These are phyloP conservation scores for Tetranychus truncatus DNA, from an alignment of 2,888 invertebrate genomes.

Conservation along the genomic window DNA sequence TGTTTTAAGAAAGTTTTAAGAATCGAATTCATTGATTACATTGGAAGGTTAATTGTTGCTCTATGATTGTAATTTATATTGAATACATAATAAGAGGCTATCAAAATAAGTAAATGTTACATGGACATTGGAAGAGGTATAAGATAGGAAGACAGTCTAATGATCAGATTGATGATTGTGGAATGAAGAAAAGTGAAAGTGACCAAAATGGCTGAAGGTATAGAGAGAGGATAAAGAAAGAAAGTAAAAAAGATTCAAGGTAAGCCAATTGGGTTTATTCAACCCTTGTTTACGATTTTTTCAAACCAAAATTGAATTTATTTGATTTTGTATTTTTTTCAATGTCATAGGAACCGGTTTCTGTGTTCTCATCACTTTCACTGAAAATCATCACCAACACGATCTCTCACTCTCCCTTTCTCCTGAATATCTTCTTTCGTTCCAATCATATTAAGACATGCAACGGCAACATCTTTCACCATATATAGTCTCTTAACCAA, in stretches of 20 bases:
- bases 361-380: neutral
- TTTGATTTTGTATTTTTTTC: neutral
- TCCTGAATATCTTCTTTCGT: neutral
- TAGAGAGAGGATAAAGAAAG: neutral
- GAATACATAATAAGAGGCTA: no score
- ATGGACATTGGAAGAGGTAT: no score
- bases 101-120: no score
- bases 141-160: no score
- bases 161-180: no score
- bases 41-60: no score
- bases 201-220: neutral
- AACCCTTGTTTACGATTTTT: neutral
- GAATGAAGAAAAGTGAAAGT: no score
- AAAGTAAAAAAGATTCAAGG: neutral
- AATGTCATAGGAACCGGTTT: neutral
- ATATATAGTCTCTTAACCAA: neutral
- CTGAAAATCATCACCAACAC: neutral
- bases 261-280: neutral
- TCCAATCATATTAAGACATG: neutral
- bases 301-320: neutral
- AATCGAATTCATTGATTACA: no score
- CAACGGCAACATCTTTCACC: neutral
- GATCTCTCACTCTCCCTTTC: neutral
- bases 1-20: no score
- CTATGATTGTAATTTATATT: no score